Percentiles rank a stretch among this genome's conserved stretches.
phyloP scores from a whole-genome alignment of 2,888 invertebrate species.

The Andricus curvator region DNA sequence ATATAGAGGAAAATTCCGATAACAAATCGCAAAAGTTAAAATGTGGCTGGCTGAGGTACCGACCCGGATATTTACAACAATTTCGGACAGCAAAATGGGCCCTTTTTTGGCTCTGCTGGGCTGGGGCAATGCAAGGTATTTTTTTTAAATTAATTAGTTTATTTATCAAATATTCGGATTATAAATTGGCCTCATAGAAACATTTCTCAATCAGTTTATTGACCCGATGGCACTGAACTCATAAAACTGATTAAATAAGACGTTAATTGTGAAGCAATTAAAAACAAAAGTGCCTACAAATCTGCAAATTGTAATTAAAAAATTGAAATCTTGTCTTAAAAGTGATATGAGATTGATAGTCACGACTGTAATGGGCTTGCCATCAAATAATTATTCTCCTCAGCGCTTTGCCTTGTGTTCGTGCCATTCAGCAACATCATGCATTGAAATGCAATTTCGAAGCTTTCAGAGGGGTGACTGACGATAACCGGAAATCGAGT shows the following conservation, averaged over 20 bases:
- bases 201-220: no score
- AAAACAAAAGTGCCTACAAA: not conserved
- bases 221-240: no score
- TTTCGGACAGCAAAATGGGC: slow-evolving; percentile 89
- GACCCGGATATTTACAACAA: slow-evolving; percentile 84
- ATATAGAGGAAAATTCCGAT: slow-evolving; percentile 34
- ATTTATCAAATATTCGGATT: no score
- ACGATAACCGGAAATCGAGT: slow-evolving; percentile 71
- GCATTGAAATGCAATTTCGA: slow-evolving; percentile 68
- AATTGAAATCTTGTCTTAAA: slow-evolving; percentile 15
- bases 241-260: no score
- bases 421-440: slow-evolving; percentile 53
- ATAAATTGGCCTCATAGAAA: no score
- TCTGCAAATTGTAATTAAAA: not conserved
- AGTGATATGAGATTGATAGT: not conserved
- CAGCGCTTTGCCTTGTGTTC: slow-evolving; percentile 12
- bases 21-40: slow-evolving; percentile 52
- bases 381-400: slow-evolving; percentile 32
- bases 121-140: slow-evolving; percentile 88
- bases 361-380: slow-evolving; percentile 16
- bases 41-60: slow-evolving; percentile 86
- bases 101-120: slow-evolving; percentile 90
- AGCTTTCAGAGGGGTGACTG: slow-evolving; percentile 61
- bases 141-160: not conserved
- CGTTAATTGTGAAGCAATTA: no score